Conservation (phyloP, 2,888 invertebrate species). For the Lypha dubia region DNA sequence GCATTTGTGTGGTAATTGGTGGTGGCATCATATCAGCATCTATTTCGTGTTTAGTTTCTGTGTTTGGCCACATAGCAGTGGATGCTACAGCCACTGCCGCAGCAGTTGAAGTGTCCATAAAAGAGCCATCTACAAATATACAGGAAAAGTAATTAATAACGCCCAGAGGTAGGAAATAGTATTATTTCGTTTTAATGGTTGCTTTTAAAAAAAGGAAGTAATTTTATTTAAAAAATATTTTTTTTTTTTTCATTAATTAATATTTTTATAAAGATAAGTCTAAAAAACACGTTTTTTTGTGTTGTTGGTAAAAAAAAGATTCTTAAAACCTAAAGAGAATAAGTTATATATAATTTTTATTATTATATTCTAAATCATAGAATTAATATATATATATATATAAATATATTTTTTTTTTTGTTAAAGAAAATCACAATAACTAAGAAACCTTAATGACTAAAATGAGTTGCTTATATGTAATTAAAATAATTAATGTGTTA, state of each 20-base stretch:
- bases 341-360: conserved; percentile 17
- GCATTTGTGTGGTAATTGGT: conserved; percentile 85
- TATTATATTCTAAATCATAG: conserved; percentile 32
- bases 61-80: conserved; percentile 65
- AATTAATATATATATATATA: no score
- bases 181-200: conserved; percentile 43
- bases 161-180: conserved; percentile 73
- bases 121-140: conserved; percentile 81
- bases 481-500: background rate
- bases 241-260: conserved; percentile 9
- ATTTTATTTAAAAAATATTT: conserved; percentile 44
- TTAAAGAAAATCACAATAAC: conserved; percentile 5
- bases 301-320: conserved; percentile 57
- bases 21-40: conserved; percentile 89
- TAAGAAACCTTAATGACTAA: conserved; percentile 36
- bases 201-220: conserved; percentile 5
- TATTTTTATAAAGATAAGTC: conserved; percentile 41
- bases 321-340: conserved; percentile 52
- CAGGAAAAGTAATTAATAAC: conserved; percentile 74
- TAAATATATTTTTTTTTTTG: no score
- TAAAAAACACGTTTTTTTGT: conserved; percentile 57
- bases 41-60: conserved; percentile 84
- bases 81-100: conserved; percentile 75
- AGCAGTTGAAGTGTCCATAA: conserved; percentile 81
- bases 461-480: conserved; percentile 45